Conservation (phyloP, 2,797 vertebrate species). For the Falco biarmicus region DNA sequence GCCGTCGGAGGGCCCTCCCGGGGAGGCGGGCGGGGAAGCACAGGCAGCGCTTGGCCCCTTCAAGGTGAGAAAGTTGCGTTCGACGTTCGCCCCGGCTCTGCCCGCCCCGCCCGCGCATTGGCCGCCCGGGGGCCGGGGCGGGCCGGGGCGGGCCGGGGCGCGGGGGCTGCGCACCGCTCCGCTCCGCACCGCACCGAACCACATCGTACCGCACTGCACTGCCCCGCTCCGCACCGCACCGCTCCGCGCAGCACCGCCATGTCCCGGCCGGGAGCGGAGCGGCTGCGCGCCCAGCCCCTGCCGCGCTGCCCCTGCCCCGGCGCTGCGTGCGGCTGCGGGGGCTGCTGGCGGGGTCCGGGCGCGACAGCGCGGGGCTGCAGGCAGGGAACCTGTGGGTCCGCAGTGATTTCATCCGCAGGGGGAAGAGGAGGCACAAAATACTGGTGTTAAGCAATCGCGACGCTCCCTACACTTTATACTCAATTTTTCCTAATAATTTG, state of each 20-base stretch:
- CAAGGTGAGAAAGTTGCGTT: constrained; percentile 35
- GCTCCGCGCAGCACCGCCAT: neutral
- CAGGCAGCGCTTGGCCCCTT: neutral
- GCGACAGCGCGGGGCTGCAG: neutral
- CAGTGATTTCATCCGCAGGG: neutral
- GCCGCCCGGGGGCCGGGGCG: constrained; percentile 4
- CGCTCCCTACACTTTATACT: neutral
- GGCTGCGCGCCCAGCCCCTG: neutral
- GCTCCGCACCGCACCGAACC: neutral
- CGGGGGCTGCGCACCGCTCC: neutral
- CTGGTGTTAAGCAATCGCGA: rapidly evolving
- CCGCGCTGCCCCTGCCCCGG: neutral
- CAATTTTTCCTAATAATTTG: neutral
- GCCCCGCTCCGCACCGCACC: neutral
- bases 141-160: neutral
- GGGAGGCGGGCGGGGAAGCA: neutral
- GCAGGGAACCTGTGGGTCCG: neutral
- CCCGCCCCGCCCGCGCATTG: constrained; percentile 4
- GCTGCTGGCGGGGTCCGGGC: rapidly evolving
- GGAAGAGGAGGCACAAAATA: neutral
- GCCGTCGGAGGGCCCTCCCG: neutral
- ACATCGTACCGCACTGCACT: rapidly evolving
- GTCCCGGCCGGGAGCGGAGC: neutral
- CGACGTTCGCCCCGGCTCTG: neutral
- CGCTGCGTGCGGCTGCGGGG: neutral